phyloP scores from a whole-genome alignment of 2,888 invertebrate species.

The Fragum fragum region DNA sequence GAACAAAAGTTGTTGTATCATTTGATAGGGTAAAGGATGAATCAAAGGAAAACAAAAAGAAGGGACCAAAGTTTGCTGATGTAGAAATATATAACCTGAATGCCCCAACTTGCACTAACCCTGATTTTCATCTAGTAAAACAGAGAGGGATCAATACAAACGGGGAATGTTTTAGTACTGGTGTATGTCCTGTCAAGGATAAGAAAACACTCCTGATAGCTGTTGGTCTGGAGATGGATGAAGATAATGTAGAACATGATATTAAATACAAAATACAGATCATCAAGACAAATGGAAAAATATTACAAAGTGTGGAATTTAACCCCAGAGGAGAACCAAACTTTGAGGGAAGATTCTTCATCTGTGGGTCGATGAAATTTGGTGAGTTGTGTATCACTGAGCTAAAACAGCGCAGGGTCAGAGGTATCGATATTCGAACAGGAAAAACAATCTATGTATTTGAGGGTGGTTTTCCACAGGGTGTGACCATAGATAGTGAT shows the following conservation, averaged over 20 bases:
- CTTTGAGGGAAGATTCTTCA: constrained; percentile 48
- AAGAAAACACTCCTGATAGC: constrained; percentile 50
- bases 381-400: constrained; percentile 54
- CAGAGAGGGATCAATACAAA: constrained; percentile 37
- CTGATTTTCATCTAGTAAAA: constrained; percentile 35
- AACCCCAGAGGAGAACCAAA: constrained; percentile 54
- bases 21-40: constrained; percentile 40
- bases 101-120: constrained; percentile 32
- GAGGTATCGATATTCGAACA: constrained; percentile 50
- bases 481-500: constrained; percentile 43
- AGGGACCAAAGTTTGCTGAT: constrained; percentile 13
- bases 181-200: constrained; percentile 48
- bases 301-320: constrained; percentile 40
- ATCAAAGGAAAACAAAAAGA: neutral
- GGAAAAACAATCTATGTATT: constrained; percentile 60
- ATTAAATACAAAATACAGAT: constrained; percentile 55
- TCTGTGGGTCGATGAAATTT: constrained; percentile 57
- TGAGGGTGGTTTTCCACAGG: constrained; percentile 59
- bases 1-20: constrained; percentile 47
- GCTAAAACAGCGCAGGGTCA: constrained; percentile 32
- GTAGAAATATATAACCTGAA: constrained; percentile 35
- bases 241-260: constrained; percentile 41
- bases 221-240: constrained; percentile 47
- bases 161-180: constrained; percentile 51
- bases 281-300: constrained; percentile 47